Percentiles rank a stretch among this genome's conserved stretches.
Evolutionary conservation across 2,888 invertebrate species (phyloP).

Genomic region (Meteorus cinctellus): DNA sequence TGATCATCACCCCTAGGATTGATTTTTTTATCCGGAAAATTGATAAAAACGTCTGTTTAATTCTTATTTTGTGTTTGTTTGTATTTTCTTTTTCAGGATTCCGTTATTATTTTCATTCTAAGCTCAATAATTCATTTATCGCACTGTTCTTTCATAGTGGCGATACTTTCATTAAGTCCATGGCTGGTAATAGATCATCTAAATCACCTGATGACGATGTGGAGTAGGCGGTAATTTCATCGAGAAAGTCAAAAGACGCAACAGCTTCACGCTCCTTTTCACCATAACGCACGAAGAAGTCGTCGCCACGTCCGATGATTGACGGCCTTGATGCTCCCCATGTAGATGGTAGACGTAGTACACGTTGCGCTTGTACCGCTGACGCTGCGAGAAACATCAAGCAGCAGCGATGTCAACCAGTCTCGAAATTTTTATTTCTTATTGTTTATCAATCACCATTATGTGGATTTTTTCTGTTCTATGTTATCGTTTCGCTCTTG

Average conservation of each 20-base stretch:
- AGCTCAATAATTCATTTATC: conserved; percentile 48
- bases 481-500: conserved; percentile 19
- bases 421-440: conserved; percentile 52
- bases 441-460: conserved; percentile 40
- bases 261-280: conserved; percentile 86
- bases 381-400: conserved; percentile 65
- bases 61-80: conserved; percentile 27
- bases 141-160: conserved; percentile 56
- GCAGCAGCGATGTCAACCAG: conserved; percentile 58
- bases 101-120: conserved; percentile 40
- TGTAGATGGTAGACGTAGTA: conserved; percentile 67
- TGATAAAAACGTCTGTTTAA: conserved; percentile 11
- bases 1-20: background rate
- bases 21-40: background rate
- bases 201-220: conserved; percentile 49
- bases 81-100: conserved; percentile 7
- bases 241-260: conserved; percentile 86
- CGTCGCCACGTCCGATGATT: conserved; percentile 84
- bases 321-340: conserved; percentile 78
- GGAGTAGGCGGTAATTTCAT: conserved; percentile 75
- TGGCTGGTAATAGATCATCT: conserved; percentile 51
- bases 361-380: conserved; percentile 72
- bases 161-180: conserved; percentile 64
- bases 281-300: conserved; percentile 86
- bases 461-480: conserved; percentile 7